phyloP scores from a whole-genome alignment of 1,140 invertebrate species.

The Zaprionus camerounensis region DNA sequence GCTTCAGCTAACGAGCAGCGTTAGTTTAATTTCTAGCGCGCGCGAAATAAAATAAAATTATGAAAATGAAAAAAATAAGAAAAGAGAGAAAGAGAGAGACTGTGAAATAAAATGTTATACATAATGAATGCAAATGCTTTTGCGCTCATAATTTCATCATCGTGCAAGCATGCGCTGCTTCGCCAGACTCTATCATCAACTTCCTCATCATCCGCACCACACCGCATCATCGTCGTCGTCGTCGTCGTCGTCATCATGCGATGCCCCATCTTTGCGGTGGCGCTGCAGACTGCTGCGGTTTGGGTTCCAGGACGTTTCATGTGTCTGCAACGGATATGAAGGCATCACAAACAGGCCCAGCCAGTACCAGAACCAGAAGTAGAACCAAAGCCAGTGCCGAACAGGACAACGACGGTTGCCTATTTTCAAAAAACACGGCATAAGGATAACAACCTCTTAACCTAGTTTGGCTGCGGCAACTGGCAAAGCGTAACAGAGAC shows the following conservation, averaged over 20 bases:
- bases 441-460: constrained; percentile 83
- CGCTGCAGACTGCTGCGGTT: constrained; percentile 62
- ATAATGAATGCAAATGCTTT: constrained; percentile 82
- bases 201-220: constrained; percentile 8
- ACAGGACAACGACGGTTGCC: constrained; percentile 55
- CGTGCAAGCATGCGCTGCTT: constrained; percentile 19
- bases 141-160: constrained; percentile 80
- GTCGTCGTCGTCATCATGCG: constrained; percentile 13
- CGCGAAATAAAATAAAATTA: constrained; percentile 44
- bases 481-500: constrained; percentile 20
- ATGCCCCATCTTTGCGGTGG: constrained; percentile 46
- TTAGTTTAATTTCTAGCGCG: constrained; percentile 81
- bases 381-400: constrained; percentile 11
- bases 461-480: constrained; percentile 68
- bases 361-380: constrained; percentile 10
- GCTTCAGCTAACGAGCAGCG: constrained; percentile 66
- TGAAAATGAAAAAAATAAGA: constrained; percentile 13
- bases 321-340: constrained; percentile 80
- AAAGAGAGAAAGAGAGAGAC: not conserved
- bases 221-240: constrained; percentile 26
- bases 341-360: constrained; percentile 77
- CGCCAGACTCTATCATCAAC: constrained; percentile 18
- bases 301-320: constrained; percentile 75
- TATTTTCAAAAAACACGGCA: constrained; percentile 81
- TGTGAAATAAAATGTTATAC: constrained; percentile 55